Conservation (phyloP, 2,888 invertebrate genomes). For the Tipula vernalis region DNA sequence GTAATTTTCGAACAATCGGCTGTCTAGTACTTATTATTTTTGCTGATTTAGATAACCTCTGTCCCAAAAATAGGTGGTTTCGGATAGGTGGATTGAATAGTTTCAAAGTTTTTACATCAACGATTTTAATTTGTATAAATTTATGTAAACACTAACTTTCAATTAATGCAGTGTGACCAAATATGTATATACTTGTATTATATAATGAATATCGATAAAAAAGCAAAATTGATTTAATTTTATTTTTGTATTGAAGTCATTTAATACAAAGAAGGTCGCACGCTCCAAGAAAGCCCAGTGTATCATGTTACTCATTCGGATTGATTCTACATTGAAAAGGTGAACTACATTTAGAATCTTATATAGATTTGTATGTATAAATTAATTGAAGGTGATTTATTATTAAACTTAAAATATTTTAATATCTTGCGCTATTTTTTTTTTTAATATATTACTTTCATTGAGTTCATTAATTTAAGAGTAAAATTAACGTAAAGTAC, state of each 20-base stretch:
- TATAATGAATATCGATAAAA: neutral
- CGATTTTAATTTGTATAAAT: no score
- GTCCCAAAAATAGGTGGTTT: no score
- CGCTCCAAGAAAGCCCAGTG: neutral
- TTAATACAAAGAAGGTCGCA: neutral
- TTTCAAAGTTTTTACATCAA: no score
- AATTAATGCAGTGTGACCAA: no score
- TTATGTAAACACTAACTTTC: no score
- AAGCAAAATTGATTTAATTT: neutral
- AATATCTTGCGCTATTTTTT: neutral
- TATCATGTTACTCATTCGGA: neutral
- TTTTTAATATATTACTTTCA: neutral
- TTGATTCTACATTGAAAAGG: neutral
- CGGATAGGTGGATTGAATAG: no score
- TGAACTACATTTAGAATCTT: neutral
- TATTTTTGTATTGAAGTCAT: neutral
- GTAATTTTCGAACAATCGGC: no score
- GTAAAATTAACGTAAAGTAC: neutral
- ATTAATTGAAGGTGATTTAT: neutral
- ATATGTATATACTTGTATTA: no score
- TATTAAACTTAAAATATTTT: neutral
- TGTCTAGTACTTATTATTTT: no score
- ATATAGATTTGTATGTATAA: neutral
- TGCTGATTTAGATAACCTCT: no score
- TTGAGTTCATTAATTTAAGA: neutral